phyloP scores from a whole-genome alignment of 2,888 invertebrate species.

The Lamellibrachia satsuma region DNA sequence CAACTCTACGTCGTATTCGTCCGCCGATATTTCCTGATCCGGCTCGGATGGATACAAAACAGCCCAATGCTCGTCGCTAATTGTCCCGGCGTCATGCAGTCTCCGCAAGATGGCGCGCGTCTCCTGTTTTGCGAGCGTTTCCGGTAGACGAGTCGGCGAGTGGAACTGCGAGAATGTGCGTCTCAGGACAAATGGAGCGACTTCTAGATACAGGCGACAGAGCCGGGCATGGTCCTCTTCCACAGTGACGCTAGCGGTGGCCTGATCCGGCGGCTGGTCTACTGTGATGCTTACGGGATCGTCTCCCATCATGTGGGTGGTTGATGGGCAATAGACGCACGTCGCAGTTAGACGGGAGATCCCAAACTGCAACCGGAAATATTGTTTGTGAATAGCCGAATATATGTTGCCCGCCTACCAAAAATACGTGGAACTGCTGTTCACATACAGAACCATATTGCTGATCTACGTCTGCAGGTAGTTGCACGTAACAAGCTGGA shows the following conservation, averaged over 20 bases:
- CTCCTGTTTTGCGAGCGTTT: slow-evolving; percentile 32
- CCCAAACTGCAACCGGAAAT: neutral
- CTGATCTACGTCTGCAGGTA: neutral
- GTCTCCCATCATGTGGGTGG: neutral
- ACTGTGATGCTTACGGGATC: neutral
- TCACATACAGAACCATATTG: neutral
- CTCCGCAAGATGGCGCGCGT: slow-evolving; percentile 33
- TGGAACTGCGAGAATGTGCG: slow-evolving; percentile 38
- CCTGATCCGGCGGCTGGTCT: neutral
- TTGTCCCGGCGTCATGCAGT: slow-evolving; percentile 29
- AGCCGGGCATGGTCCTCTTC: neutral
- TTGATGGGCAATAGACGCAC: neutral
- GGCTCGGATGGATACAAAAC: slow-evolving; percentile 40
- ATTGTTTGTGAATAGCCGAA: neutral
- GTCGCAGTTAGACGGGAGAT: neutral
- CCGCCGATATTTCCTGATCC: slow-evolving; percentile 44
- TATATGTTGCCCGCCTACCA: neutral
- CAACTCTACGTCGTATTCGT: slow-evolving; percentile 50
- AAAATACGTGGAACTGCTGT: neutral
- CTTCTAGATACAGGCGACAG: neutral
- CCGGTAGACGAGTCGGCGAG: slow-evolving; percentile 36
- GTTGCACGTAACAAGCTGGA: neutral
- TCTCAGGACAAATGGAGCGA: slow-evolving; percentile 25
- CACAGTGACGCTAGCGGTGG: neutral
- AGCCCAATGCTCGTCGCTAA: slow-evolving; percentile 37